phyloP scores from a whole-genome alignment of 92 coral and sea anemone species.

The Isaurus tuberculatus region DNA sequence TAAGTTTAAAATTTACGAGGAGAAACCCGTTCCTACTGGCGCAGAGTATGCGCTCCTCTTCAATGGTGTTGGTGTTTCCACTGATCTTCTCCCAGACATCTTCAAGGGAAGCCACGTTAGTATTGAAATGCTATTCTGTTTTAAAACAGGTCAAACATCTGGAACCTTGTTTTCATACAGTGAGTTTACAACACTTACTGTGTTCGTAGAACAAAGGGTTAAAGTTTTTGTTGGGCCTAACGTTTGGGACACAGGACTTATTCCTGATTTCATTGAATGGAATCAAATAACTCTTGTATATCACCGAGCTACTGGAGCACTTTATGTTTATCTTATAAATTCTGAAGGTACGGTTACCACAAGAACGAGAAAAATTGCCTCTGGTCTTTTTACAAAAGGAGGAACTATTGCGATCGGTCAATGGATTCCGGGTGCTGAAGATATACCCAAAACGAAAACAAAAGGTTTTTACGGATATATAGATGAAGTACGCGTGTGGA shows the following conservation, averaged over 20 bases:
- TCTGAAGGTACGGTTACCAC: slow-evolving; percentile 39
- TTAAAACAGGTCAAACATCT: slow-evolving; percentile 31
- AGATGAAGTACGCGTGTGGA: slow-evolving; percentile 76
- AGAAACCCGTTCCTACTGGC: slow-evolving; percentile 55
- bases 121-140: slow-evolving; percentile 52
- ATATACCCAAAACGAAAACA: slow-evolving; percentile 40
- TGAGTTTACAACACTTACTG: slow-evolving; percentile 49
- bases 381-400: slow-evolving; percentile 57
- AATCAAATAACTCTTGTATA: slow-evolving; percentile 67
- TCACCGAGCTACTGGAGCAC: slow-evolving; percentile 59
- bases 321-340: slow-evolving; percentile 49
- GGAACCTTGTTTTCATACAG: slow-evolving; percentile 73
- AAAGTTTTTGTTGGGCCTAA: slow-evolving; percentile 42
- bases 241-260: slow-evolving; percentile 51
- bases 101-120: slow-evolving; percentile 59
- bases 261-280: slow-evolving; percentile 48
- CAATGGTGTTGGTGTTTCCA: slow-evolving; percentile 62
- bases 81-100: slow-evolving; percentile 61
- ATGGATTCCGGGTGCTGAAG: slow-evolving; percentile 70
- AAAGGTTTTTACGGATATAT: slow-evolving; percentile 63
- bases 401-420: slow-evolving; percentile 69
- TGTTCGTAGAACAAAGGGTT: slow-evolving; percentile 33
- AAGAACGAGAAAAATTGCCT: slow-evolving; percentile 30
- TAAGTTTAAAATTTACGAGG: slow-evolving; percentile 53
- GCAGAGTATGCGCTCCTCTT: slow-evolving; percentile 71